Conservation (phyloP, 2,113 vertebrate species). For the Thermophis baileyi region DNA sequence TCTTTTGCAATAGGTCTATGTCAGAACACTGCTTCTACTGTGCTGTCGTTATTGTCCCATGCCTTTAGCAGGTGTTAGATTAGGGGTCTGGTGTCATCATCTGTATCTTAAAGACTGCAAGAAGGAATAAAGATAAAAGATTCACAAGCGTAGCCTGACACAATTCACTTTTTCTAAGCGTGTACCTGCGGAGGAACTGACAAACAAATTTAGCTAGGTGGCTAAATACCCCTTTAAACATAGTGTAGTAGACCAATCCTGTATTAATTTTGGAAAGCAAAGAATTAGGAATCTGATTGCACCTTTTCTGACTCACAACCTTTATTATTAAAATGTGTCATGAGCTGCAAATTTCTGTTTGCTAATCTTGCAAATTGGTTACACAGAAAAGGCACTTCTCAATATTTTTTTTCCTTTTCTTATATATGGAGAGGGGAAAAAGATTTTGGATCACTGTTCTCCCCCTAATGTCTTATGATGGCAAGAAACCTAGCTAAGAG, state of each 20-base stretch:
- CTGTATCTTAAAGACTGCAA: background rate
- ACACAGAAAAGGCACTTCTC: background rate
- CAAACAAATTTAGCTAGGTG: background rate
- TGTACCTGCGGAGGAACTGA: background rate
- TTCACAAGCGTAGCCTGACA: background rate
- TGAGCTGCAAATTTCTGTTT: background rate
- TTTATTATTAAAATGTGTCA: background rate
- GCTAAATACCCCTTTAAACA: background rate
- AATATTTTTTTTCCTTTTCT: background rate
- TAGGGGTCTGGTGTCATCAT: background rate
- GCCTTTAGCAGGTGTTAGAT: background rate
- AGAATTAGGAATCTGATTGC: background rate
- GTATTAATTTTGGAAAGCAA: background rate
- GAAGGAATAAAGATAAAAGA: background rate
- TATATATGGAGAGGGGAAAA: background rate
- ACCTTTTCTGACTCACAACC: background rate
- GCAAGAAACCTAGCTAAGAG: background rate
- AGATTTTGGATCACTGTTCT: background rate
- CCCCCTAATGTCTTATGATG: background rate
- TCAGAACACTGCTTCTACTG: background rate
- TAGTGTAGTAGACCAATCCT: background rate
- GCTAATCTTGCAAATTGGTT: background rate
- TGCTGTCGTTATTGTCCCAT: background rate
- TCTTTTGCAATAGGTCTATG: background rate
- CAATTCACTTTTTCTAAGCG: background rate